Conservation (phyloP, 2,888 invertebrate genomes). For the Athalia rosae region DNA sequence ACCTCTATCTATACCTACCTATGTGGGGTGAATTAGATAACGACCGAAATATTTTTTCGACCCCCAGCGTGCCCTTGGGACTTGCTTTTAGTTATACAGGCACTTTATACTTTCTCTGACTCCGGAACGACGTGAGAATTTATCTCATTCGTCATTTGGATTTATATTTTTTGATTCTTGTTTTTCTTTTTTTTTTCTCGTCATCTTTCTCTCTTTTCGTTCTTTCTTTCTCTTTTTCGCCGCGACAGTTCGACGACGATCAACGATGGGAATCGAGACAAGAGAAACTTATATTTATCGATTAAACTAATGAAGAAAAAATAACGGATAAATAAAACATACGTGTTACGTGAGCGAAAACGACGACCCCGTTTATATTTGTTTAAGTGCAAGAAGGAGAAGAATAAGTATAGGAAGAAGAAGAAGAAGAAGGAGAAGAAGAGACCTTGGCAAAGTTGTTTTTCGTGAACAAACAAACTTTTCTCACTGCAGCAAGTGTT, state of each 20-base stretch:
- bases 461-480: slow-evolving; percentile 25
- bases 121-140: too few species aligned
- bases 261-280: background rate
- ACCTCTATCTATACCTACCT: slow-evolving; percentile 29
- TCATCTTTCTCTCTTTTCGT: slow-evolving; percentile 15
- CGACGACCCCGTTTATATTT: slow-evolving; percentile 30
- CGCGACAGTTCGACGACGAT: too few species aligned
- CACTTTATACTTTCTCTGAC: background rate
- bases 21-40: slow-evolving; percentile 54
- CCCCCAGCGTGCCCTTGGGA: slow-evolving; percentile 55
- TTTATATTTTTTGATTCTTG: background rate
- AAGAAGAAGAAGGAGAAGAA: background rate
- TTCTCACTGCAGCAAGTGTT: slow-evolving; percentile 38
- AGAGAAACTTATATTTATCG: too few species aligned
- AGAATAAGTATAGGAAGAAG: too few species aligned
- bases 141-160: too few species aligned
- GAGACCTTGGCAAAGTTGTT: slow-evolving; percentile 33
- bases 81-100: background rate
- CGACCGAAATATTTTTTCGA: slow-evolving; percentile 58
- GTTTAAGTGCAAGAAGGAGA: background rate
- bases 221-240: background rate
- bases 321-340: background rate
- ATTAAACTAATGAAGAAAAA: background rate
- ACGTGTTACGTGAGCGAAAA: background rate
- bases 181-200: background rate